Evolutionary conservation across 1,140 invertebrate species (phyloP).

Genomic region (Polypedilum pembai): DNA sequence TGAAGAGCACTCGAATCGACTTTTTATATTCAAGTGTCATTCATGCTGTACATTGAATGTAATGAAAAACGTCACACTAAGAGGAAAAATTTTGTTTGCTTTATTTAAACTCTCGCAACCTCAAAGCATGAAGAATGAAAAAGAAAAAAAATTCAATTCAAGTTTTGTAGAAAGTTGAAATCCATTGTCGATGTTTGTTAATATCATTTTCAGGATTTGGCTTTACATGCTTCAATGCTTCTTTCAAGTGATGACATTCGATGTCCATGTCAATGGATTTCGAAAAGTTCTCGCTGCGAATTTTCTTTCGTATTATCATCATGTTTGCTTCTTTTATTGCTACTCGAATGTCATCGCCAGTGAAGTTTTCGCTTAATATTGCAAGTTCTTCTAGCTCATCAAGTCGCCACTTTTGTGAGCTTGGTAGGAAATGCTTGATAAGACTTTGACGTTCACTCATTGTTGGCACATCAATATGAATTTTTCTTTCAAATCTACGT

Average conservation of each 20-base stretch:
- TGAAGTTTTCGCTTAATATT: conserved; percentile 31
- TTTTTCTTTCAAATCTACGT: conserved; percentile 78
- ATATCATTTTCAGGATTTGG: conserved; percentile 36
- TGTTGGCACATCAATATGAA: conserved; percentile 71
- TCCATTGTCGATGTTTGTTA: conserved; percentile 39
- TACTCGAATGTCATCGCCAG: conserved; percentile 76
- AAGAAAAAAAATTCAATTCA: conserved; percentile 30
- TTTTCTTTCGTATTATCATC: conserved; percentile 46
- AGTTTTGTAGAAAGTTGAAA: conserved; percentile 31
- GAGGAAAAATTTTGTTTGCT: background rate
- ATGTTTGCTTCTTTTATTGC: conserved; percentile 83
- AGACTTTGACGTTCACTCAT: conserved; percentile 55
- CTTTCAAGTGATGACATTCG: conserved; percentile 32
- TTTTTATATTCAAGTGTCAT: background rate
- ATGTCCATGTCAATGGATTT: background rate
- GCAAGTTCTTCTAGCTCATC: conserved; percentile 51
- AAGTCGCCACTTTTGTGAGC: conserved; percentile 38
- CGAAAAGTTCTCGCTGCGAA: background rate
- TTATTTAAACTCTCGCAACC: background rate
- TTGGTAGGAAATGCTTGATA: conserved; percentile 53
- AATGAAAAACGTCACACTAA: background rate
- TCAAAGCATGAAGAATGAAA: background rate
- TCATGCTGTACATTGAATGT: background rate
- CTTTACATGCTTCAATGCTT: conserved; percentile 36
- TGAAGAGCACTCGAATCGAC: too few species aligned